Evolutionary conservation across 2,797 vertebrate genomes (phyloP).

Genomic region (Poeciliopsis turneri): DNA sequence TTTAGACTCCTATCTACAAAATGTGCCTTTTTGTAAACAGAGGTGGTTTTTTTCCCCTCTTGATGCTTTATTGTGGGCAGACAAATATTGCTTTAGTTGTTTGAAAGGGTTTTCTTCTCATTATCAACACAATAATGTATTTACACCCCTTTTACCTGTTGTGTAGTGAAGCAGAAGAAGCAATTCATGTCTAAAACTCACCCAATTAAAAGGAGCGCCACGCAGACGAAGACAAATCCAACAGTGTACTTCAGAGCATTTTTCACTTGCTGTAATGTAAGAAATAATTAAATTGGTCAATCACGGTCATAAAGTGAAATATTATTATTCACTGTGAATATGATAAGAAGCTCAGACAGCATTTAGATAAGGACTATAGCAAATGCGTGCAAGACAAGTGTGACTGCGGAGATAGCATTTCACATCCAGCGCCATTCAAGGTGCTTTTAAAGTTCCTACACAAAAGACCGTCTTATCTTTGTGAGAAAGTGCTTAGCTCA

Average conservation of each 20-base stretch:
- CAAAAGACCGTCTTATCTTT: constrained; percentile 63
- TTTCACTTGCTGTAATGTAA: constrained; percentile 91
- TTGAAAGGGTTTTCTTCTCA: constrained; percentile 52
- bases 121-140: constrained; percentile 60
- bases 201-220: constrained; percentile 94
- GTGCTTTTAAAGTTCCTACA: constrained; percentile 68
- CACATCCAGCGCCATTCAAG: constrained; percentile 59
- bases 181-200: constrained; percentile 71
- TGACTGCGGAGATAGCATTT: constrained; percentile 65
- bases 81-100: constrained; percentile 43
- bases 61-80: constrained; percentile 39
- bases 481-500: constrained; percentile 72
- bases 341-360: constrained; percentile 35
- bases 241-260: constrained; percentile 93
- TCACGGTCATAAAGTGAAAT: constrained; percentile 55
- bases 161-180: constrained; percentile 48
- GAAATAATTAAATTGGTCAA: constrained; percentile 63
- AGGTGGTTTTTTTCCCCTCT: constrained; percentile 1
- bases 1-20: constrained; percentile 16
- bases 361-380: constrained; percentile 52
- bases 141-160: constrained; percentile 36
- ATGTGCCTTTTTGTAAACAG: constrained; percentile 32
- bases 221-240: constrained; percentile 91
- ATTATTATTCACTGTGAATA: constrained; percentile 56
- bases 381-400: constrained; percentile 51